Evolutionary conservation across 2,888 invertebrate genomes (phyloP).

Genomic region (Caenorhabditis afra): DNA sequence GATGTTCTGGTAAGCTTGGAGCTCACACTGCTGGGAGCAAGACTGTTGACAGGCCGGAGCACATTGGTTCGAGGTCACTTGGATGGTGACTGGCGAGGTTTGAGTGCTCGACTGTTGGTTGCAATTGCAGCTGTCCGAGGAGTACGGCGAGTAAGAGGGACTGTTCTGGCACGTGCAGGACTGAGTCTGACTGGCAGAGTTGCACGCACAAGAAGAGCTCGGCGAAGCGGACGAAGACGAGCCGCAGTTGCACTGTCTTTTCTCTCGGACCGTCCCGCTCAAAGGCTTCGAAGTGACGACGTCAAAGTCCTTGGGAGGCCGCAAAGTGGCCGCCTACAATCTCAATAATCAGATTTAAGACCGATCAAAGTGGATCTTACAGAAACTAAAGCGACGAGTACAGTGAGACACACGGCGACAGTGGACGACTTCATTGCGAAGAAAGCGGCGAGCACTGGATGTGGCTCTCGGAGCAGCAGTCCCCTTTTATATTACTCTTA

Average conservation of each 20-base stretch:
- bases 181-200: constrained; percentile 34
- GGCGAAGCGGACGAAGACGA: constrained; percentile 6
- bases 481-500: not conserved
- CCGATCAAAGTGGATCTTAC: not conserved
- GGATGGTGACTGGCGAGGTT: constrained; percentile 39
- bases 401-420: constrained; percentile 1
- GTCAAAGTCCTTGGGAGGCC: not conserved
- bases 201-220: constrained; percentile 23
- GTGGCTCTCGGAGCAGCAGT: not conserved
- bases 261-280: constrained; percentile 29
- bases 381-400: not conserved
- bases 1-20: constrained; percentile 33
- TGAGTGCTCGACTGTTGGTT: constrained; percentile 22
- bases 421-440: constrained; percentile 8
- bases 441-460: not conserved
- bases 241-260: constrained; percentile 42
- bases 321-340: no score
- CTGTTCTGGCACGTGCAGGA: constrained; percentile 43
- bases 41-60: constrained; percentile 54
- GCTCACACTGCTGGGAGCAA: constrained; percentile 51
- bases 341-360: no score
- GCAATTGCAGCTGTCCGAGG: constrained; percentile 30
- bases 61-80: constrained; percentile 49
- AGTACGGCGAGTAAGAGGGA: constrained; percentile 6
- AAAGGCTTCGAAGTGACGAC: no score